Percentiles rank a stretch among this genome's conserved stretches.
Conservation (phyloP, 1,140 invertebrate species). For the Zaprionus ornatus region DNA sequence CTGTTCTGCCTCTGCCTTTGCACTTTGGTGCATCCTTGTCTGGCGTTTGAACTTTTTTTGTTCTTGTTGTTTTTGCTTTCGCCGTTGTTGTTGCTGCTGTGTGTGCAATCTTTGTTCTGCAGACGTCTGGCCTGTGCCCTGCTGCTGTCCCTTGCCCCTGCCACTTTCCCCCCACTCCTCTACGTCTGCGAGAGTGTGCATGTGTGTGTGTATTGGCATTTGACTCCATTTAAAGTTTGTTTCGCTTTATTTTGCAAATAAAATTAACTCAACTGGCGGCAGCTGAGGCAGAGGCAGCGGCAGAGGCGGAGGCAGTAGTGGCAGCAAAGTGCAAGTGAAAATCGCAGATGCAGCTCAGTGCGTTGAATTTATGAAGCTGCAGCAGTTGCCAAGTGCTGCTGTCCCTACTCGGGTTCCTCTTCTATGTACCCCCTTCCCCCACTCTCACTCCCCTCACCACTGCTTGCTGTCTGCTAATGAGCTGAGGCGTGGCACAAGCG, state of each 20-base stretch:
- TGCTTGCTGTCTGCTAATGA: constrained; percentile 65
- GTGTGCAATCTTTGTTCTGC: constrained; percentile 79
- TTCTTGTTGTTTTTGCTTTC: constrained; percentile 47
- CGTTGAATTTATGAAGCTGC: constrained; percentile 37
- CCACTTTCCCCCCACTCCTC: too few species aligned
- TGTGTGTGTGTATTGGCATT: constrained; percentile 71
- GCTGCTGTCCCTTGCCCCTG: background rate
- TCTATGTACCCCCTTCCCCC: background rate
- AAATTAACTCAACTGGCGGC: constrained; percentile 73
- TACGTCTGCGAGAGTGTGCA: constrained; percentile 10
- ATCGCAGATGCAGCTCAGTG: constrained; percentile 49
- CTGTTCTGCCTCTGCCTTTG: constrained; percentile 67
- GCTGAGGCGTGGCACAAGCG: constrained; percentile 53
- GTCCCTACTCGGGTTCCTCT: background rate
- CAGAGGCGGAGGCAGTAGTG: constrained; percentile 17
- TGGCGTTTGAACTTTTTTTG: constrained; percentile 82
- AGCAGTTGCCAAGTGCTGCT: constrained; percentile 61
- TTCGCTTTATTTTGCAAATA: constrained; percentile 82
- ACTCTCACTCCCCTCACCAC: constrained; percentile 13
- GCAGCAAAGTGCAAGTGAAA: constrained; percentile 75
- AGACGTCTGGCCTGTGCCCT: constrained; percentile 67
- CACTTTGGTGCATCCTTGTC: constrained; percentile 82
- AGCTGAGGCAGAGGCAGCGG: constrained; percentile 18
- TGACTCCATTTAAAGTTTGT: constrained; percentile 82
- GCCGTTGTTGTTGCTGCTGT: constrained; percentile 32